Percentiles rank a stretch among this genome's conserved stretches.
Evolutionary conservation across 2,113 vertebrate genomes (phyloP).

Genomic region (Pelecanoides urinatrix): DNA sequence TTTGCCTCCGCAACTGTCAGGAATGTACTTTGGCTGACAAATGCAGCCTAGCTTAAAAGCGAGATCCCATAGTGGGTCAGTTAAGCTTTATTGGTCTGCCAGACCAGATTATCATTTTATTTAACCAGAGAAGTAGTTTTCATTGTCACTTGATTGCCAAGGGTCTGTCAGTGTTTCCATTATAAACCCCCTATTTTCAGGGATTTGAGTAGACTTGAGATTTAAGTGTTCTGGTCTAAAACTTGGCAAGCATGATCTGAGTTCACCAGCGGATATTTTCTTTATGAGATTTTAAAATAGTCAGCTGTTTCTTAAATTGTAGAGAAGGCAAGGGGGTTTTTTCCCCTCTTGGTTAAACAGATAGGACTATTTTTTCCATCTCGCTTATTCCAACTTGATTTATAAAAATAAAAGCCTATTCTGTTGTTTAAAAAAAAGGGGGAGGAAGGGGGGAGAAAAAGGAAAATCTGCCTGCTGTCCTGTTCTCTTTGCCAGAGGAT

Average conservation of each 20-base stretch:
- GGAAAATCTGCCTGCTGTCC: constrained; percentile 5
- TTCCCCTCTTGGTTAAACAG: constrained; percentile 57
- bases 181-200: constrained; percentile 72
- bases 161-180: constrained; percentile 71
- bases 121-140: constrained; percentile 48
- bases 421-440: background rate
- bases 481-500: constrained; percentile 58
- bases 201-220: constrained; percentile 63
- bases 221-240: constrained; percentile 47
- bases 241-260: constrained; percentile 54
- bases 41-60: background rate
- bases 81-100: constrained; percentile 48
- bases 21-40: background rate
- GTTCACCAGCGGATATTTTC: constrained; percentile 66
- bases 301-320: constrained; percentile 74
- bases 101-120: constrained; percentile 58
- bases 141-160: constrained; percentile 60
- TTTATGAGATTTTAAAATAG: constrained; percentile 72
- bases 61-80: background rate
- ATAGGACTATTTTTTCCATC: constrained; percentile 68
- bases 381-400: constrained; percentile 57
- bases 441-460: background rate
- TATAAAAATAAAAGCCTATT: constrained; percentile 48
- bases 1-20: background rate
- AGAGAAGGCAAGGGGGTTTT: constrained; percentile 11